Evolutionary conservation across 2,113 vertebrate species (phyloP).

Genomic region (Leiothrix lutea): DNA sequence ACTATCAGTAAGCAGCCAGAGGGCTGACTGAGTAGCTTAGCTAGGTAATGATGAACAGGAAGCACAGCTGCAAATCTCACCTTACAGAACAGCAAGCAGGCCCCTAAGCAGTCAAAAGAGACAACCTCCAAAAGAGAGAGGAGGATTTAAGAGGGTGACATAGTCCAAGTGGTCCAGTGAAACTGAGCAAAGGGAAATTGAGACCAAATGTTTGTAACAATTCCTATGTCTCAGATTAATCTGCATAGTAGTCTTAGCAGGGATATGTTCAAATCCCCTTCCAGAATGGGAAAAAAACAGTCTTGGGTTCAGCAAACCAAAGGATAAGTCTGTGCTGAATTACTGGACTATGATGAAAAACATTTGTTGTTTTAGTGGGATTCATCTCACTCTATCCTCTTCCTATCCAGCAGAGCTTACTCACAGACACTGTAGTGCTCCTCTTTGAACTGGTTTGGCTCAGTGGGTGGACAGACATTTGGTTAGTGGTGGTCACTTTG

Average conservation of each 20-base stretch:
- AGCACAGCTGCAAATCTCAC: neutral
- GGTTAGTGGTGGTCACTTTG: neutral
- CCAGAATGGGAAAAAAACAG: constrained; percentile 3
- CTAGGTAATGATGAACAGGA: neutral
- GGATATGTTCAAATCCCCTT: neutral
- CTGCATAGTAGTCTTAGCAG: neutral
- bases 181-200: neutral
- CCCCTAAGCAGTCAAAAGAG: neutral
- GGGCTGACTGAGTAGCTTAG: neutral
- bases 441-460: constrained; percentile 26
- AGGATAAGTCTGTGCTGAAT: constrained; percentile 10
- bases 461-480: neutral
- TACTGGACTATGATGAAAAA: constrained; percentile 23
- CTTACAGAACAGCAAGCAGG: neutral
- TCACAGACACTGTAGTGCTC: neutral
- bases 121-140: neutral
- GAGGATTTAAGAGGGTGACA: neutral
- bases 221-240: neutral
- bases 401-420: neutral
- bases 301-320: neutral
- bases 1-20: neutral
- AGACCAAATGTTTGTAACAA: neutral
- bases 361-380: constrained; percentile 10
- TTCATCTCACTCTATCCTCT: neutral
- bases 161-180: neutral